These are phyloP conservation scores for Arenicola marina DNA, from an alignment of 2,888 invertebrate species.

Conservation along the genomic window DNA sequence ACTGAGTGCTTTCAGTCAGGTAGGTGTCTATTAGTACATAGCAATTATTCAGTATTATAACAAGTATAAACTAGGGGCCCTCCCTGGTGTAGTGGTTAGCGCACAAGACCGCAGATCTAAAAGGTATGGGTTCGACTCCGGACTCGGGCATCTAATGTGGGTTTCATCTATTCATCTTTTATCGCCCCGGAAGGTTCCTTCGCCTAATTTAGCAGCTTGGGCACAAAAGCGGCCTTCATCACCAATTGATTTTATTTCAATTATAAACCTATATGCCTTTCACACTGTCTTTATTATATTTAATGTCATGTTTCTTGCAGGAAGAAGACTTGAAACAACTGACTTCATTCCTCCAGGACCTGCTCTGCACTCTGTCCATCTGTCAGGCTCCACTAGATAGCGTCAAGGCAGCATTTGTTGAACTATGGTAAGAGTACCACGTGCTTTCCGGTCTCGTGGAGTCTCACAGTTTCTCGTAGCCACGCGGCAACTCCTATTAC, in stretches of 20 bases:
- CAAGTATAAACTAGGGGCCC: too few relatives aligned
- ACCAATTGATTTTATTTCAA: background rate
- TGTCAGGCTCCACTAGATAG: conserved; percentile 65
- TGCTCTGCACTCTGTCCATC: conserved; percentile 64
- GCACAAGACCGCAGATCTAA: too few relatives aligned
- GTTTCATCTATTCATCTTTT: too few relatives aligned
- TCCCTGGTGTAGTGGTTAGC: too few relatives aligned
- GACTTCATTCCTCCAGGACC: conserved; percentile 55
- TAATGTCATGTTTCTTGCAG: conserved; percentile 33
- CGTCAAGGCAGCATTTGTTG: conserved; percentile 52
- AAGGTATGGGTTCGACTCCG: too few relatives aligned
- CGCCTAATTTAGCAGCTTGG: background rate
- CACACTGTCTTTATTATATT: background rate
- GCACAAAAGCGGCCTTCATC: background rate
- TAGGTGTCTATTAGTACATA: too few relatives aligned
- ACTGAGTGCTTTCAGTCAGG: conserved; percentile 54
- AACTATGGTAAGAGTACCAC: conserved; percentile 56
- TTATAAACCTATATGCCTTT: background rate
- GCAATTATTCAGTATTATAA: too few relatives aligned
- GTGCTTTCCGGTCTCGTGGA: too few relatives aligned
- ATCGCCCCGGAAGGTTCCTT: too few relatives aligned
- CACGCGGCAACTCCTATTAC: too few relatives aligned
- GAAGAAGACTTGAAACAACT: conserved; percentile 55
- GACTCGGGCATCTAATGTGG: too few relatives aligned
- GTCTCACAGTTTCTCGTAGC: too few relatives aligned